Evolutionary conservation across 2,113 vertebrate genomes (phyloP), one percentile per base, ranked within the genome.

Genomic region (Clarias macrocephalus): DNA sequence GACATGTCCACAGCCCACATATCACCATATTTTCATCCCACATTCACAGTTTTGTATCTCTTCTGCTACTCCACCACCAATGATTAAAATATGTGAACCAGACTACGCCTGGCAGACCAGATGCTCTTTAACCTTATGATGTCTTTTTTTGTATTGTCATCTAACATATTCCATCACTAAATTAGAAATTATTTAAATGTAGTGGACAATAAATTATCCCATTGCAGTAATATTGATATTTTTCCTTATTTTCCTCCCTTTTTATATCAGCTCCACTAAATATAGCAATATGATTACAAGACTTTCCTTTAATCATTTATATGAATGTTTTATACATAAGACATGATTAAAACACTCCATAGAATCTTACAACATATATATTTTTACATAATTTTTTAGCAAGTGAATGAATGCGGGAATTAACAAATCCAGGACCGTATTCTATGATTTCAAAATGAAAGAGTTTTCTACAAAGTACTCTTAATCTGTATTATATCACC

Each of bases 111-210:
- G 77, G 37, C 30, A 82, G 54, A 72, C 3, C 37, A 60, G 54
- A 82, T 56, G 63, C 16, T 66, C 30, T 57, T 42, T 60, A 48
- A 56, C 68, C 62, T 15, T 73, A 30, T 28, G n/a, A 52, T 28
- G 10, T 12, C 48, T 48, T 82, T 60, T 81, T 56, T 52, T 73
- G 28, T 42, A 30, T 86, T 57, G 56, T 72, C 7, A 48, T 85
- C 56, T 87, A 89, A 90, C 89, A 63, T 86, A 48, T 62, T 42
- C 33, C 59, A 3, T 52, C 63, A 80, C 52, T 10, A 70, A 62
- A 60, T 68, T 8, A 48, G 23, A 48, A 81, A 81, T 80, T 23
- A 21, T 80, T 79, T 25, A 4, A 25, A 68, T 72, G 30, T 54
- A 54, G 56, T 77, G 75, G 30, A 80, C 11, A 33, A 56, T 18